A percentile compares a stretch with the other conserved stretches of the same genome.
These are phyloP conservation scores for Sinohyriopsis cumingii DNA, from an alignment of 2,888 invertebrate genomes.

Conservation along the genomic window DNA sequence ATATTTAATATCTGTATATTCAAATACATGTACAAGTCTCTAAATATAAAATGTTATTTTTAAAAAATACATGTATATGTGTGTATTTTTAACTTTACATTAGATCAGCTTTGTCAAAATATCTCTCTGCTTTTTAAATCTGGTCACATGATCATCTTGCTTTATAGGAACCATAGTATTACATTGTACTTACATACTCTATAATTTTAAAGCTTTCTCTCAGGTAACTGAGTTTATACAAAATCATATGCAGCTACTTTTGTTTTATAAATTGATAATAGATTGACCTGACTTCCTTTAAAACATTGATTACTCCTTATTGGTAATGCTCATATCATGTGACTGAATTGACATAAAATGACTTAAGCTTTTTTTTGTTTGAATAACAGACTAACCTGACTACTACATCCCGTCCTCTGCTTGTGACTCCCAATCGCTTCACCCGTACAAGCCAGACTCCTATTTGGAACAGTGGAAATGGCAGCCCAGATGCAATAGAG, in stretches of 20 bases:
- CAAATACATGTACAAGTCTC: not conserved
- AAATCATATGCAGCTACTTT: no score
- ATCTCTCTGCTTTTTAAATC: no score
- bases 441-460: slow-evolving; percentile 90
- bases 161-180: no score
- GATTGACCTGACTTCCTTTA: no score
- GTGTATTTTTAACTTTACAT: not conserved
- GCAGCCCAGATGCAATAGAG: slow-evolving; percentile 96
- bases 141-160: no score
- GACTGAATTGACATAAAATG: not conserved
- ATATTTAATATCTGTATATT: not conserved
- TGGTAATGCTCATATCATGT: no score
- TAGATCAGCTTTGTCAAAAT: not conserved
- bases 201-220: no score
- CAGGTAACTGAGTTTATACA: no score
- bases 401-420: slow-evolving; percentile 84
- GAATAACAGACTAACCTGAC: slow-evolving; percentile 79
- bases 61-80: not conserved
- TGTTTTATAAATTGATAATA: no score
- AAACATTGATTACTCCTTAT: no score
- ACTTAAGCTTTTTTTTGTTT: not conserved
- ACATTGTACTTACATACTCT: no score
- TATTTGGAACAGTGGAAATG: slow-evolving; percentile 97
- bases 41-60: not conserved
- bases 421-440: slow-evolving; percentile 91